These are phyloP conservation scores for Agrochola litura DNA, from an alignment of 2,888 invertebrate species.

Conservation along the genomic window DNA sequence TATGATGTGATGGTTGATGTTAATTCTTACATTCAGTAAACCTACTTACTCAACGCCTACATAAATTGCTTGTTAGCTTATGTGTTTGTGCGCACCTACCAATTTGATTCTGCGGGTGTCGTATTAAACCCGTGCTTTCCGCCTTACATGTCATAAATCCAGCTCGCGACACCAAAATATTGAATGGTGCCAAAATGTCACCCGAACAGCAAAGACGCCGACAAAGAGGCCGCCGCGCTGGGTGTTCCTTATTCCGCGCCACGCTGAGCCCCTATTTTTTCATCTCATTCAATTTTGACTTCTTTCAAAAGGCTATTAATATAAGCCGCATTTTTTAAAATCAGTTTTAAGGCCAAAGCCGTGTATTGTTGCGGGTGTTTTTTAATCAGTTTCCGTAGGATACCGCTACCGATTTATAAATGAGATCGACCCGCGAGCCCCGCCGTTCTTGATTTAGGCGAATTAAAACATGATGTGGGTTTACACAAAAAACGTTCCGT, in stretches of 20 bases:
- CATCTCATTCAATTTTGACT: constrained; percentile 90
- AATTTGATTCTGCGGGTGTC: constrained; percentile 64
- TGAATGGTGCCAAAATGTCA: constrained; percentile 91
- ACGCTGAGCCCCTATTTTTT: constrained; percentile 89
- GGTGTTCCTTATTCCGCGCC: constrained; percentile 87
- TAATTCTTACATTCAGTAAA: background rate
- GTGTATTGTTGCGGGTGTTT: constrained; percentile 86
- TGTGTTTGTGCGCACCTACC: constrained; percentile 58
- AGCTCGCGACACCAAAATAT: constrained; percentile 89
- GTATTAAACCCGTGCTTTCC: constrained; percentile 80
- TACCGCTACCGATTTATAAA: constrained; percentile 90
- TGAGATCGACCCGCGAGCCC: constrained; percentile 80
- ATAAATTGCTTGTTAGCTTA: constrained; percentile 47
- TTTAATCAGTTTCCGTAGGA: constrained; percentile 90
- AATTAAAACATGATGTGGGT: constrained; percentile 89
- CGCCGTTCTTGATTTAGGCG: constrained; percentile 86
- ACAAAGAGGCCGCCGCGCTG: constrained; percentile 88
- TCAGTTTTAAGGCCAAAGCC: constrained; percentile 87
- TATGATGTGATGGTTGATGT: background rate
- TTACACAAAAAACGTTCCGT: constrained; percentile 83
- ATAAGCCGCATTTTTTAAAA: constrained; percentile 89
- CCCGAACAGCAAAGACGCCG: constrained; percentile 87
- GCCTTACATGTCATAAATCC: constrained; percentile 88
- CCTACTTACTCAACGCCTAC: background rate
- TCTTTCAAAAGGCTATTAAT: constrained; percentile 91